These are phyloP conservation scores for Narcine bancroftii DNA, from an alignment of 2,113 vertebrate species.

Conservation along the genomic window DNA sequence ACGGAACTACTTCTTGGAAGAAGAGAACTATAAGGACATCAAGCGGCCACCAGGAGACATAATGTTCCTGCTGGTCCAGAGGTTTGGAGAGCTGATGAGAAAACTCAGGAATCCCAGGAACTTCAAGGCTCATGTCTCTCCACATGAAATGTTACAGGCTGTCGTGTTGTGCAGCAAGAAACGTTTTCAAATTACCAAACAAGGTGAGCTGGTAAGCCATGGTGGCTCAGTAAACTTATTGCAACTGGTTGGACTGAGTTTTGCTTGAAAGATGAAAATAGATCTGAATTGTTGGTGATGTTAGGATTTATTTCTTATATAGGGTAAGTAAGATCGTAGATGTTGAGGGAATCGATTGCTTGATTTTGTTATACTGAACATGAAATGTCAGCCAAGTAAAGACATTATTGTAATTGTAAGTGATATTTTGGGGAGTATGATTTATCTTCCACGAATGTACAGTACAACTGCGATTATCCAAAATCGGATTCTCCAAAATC, in stretches of 20 bases:
- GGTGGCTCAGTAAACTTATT: neutral
- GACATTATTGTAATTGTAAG: no score
- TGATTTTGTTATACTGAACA: neutral
- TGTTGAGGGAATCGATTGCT: neutral
- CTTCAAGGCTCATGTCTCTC: slow-evolving; percentile 94
- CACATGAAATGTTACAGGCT: slow-evolving; percentile 95
- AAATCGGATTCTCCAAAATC: no score
- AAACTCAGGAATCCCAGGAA: slow-evolving; percentile 96
- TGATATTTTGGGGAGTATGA: neutral
- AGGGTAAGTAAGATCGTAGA: neutral
- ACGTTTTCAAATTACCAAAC: slow-evolving; percentile 95
- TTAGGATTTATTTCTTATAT: neutral
- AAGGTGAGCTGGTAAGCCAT: slow-evolving; percentile 58
- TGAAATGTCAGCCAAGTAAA: neutral
- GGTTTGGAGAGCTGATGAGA: slow-evolving; percentile 93
- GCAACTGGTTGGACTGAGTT: neutral
- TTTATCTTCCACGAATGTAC: no score
- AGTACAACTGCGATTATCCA: no score
- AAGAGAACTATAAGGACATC: slow-evolving; percentile 82
- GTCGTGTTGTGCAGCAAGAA: slow-evolving; percentile 97
- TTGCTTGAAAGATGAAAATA: neutral
- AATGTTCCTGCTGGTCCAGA: slow-evolving; percentile 92
- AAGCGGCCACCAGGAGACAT: slow-evolving; percentile 88
- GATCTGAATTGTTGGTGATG: neutral
- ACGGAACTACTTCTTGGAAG: slow-evolving; percentile 91